Evolutionary conservation across 2,113 vertebrate genomes (phyloP).

Genomic region (Megaceryle maxima): DNA sequence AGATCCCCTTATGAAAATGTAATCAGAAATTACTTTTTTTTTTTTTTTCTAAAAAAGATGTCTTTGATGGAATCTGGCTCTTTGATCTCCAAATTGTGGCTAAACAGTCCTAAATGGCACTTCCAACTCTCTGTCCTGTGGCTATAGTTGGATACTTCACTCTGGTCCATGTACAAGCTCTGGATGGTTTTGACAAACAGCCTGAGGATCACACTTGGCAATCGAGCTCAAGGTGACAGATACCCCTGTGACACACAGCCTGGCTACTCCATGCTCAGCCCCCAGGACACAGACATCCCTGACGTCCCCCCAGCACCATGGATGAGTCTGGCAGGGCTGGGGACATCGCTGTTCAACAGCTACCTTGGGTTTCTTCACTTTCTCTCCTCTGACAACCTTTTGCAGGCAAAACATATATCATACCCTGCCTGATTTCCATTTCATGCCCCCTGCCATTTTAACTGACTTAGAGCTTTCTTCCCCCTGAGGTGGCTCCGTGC

Average conservation of each 20-base stretch:
- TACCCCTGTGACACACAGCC: neutral
- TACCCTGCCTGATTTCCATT: neutral
- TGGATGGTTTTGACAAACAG: neutral
- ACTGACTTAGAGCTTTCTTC: neutral
- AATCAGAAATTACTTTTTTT: fast-evolving
- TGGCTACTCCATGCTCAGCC: neutral
- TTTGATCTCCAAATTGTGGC: neutral
- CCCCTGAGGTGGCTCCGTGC: neutral
- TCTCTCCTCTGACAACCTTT: neutral
- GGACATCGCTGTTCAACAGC: neutral
- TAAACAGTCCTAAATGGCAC: neutral
- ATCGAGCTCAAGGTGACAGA: neutral
- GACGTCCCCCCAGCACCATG: neutral
- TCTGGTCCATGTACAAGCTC: neutral
- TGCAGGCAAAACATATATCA: neutral
- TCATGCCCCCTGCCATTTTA: neutral
- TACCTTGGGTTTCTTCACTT: neutral
- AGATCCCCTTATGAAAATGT: neutral
- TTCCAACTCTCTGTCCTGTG: neutral
- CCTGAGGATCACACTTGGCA: neutral
- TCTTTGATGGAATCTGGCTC: neutral
- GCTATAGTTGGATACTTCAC: neutral
- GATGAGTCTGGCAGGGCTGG: neutral
- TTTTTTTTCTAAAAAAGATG: neutral
- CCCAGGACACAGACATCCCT: neutral